phyloP scores from a whole-genome alignment of 2,797 vertebrate genomes.

The Acanthopagrus latus region DNA sequence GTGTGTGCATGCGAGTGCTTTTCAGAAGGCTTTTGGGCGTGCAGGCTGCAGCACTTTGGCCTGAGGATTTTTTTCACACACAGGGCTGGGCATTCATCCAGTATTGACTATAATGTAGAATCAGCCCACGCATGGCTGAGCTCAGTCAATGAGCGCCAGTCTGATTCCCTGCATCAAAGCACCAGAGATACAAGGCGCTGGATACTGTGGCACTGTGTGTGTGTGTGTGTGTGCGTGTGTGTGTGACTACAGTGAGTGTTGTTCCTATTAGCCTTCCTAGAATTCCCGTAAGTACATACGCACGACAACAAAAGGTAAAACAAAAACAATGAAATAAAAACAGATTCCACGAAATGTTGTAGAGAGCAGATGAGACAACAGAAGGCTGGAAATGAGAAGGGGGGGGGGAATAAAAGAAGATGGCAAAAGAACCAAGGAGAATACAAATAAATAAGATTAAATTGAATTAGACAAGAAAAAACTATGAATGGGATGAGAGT shows the following conservation, averaged over 20 bases:
- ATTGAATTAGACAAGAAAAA: too few relatives aligned
- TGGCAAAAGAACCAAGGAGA: too few relatives aligned
- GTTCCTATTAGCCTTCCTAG: conserved; percentile 22
- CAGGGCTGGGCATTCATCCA: conserved; percentile 69
- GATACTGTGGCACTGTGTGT: conserved; percentile 23
- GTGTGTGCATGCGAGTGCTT: conserved; percentile 27
- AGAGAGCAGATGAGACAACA: too few relatives aligned
- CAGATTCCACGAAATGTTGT: background rate
- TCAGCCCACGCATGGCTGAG: conserved; percentile 70
- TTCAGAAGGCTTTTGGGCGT: conserved; percentile 55
- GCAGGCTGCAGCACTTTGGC: conserved; percentile 62
- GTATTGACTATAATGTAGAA: conserved; percentile 73
- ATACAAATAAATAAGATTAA: too few relatives aligned
- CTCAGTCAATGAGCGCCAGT: conserved; percentile 71
- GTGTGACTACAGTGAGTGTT: conserved; percentile 18
- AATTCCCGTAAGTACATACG: background rate
- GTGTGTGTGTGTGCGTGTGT: conserved; percentile 4
- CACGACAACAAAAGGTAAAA: background rate
- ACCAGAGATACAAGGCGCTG: conserved; percentile 43
- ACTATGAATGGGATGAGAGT: too few relatives aligned
- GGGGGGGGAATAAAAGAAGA: too few relatives aligned
- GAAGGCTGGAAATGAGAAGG: background rate
- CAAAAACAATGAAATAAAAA: background rate
- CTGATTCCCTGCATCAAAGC: conserved; percentile 61
- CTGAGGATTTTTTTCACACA: conserved; percentile 57